Base-by-base conservation (phyloP, 2,113 vertebrate genomes). In the Sapayoa aenigma region DNA sequence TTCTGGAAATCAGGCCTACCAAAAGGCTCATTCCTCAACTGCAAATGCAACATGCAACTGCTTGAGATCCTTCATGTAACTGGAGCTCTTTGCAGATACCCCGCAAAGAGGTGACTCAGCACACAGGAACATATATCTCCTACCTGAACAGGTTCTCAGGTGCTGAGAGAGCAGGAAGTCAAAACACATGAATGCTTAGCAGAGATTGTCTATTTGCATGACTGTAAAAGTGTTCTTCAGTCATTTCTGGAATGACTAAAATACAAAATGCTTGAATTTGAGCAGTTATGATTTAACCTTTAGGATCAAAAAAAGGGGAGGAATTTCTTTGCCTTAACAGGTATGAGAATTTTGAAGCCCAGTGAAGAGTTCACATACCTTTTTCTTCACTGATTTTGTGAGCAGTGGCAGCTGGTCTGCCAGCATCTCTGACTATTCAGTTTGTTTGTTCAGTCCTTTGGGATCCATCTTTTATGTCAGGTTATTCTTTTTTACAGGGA, bases 371-470 rank as follows among this genome's bases (percentile, higher is more conserved):
- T 93, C 73, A 47, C 24, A 27, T 30, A 63, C 35, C n/a, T 87
- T 91, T 71, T 77, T 39, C 24, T 81, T 71, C 50, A 35, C 56
- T 72, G 56, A 16, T 27, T 75, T 67, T 91, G 23, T 37, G 18
- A 30, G 20, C 31, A 80, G 63, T 50, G 63, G 53, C 85, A 93
- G 59, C 41, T 90, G 49, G 5, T 52, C 71, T 76, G 41, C 73
- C 53, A 83, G 62, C 35, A 72, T n/a, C 72, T 77, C 33, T 60
- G 53, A 46, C 44, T 35, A 16, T 27, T 67, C 21, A 14, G 28
- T 67, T 92, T 93, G 56, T 91, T 93, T 89, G 65, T 59, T 88
- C 68, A 77, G 67, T 44, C 59, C 74, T 76, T 73, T n/a, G n/a
- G 14, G 55, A 89, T 76, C 25, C 19, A 58, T 69, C 41, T 85